phyloP scores from a whole-genome alignment of 2,797 vertebrate species.

The Premnoplex brunnescens region DNA sequence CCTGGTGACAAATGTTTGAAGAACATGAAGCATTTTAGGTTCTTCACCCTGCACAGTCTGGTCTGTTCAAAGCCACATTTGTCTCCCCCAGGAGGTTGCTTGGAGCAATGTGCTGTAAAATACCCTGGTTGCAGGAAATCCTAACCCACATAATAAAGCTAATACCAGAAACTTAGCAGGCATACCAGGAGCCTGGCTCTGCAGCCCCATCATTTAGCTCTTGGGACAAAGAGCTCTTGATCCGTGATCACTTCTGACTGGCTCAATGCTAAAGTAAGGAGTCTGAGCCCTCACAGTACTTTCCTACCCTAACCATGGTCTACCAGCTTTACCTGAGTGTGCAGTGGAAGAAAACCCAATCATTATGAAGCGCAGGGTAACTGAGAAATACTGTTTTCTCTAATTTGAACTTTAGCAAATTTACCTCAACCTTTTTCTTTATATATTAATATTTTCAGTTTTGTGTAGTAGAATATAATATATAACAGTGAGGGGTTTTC shows the following conservation, averaged over 20 bases:
- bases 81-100: neutral
- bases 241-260: neutral
- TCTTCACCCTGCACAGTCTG: neutral
- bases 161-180: neutral
- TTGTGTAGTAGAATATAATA: neutral
- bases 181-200: neutral
- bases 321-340: neutral
- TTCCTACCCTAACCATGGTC: neutral
- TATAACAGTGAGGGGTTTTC: rapidly evolving
- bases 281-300: neutral
- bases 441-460: neutral
- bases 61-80: neutral
- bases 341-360: neutral
- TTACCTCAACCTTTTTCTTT: neutral
- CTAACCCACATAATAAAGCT: neutral
- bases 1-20: neutral
- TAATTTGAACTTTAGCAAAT: neutral
- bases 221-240: neutral
- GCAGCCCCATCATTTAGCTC: neutral
- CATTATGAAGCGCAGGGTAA: neutral
- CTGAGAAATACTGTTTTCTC: neutral
- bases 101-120: neutral
- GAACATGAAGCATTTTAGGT: neutral
- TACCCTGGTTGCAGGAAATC: neutral
- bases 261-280: neutral